These are phyloP conservation scores for Orthosia incerta DNA, from an alignment of 2,888 invertebrate genomes.

Conservation along the genomic window DNA sequence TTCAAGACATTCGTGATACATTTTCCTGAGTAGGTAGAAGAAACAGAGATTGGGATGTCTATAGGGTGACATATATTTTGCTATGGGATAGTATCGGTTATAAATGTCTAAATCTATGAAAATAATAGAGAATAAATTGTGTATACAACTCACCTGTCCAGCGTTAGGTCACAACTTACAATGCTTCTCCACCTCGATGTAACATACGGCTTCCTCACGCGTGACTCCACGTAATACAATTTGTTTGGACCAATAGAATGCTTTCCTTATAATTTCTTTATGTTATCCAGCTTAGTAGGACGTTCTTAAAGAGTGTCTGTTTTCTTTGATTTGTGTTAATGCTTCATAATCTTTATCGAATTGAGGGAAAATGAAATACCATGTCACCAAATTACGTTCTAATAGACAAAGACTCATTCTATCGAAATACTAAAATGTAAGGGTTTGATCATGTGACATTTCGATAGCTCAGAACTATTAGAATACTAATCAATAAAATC, in stretches of 20 bases:
- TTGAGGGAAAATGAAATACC: background rate
- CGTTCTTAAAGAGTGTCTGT: background rate
- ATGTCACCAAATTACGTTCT: no score
- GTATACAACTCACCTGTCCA: conserved; percentile 68
- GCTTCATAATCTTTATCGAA: background rate
- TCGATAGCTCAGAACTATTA: no score
- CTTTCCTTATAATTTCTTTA: conserved; percentile 53
- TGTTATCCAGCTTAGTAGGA: conserved; percentile 47
- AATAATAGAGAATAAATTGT: background rate
- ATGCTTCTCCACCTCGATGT: conserved; percentile 54
- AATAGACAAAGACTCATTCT: no score
- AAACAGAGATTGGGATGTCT: no score
- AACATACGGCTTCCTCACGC: conserved; percentile 61
- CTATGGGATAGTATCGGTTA: no score
- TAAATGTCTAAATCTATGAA: background rate
- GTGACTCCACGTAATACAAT: conserved; percentile 63
- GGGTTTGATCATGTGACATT: no score
- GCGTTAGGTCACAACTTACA: conserved; percentile 66
- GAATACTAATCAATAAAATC: no score
- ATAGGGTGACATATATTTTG: no score
- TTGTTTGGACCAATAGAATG: conserved; percentile 60
- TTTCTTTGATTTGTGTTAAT: background rate
- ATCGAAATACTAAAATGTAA: no score
- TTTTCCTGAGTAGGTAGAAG: background rate
- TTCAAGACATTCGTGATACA: background rate